phyloP scores from a whole-genome alignment of 2,888 invertebrate genomes.

The Macrophya annulata region DNA sequence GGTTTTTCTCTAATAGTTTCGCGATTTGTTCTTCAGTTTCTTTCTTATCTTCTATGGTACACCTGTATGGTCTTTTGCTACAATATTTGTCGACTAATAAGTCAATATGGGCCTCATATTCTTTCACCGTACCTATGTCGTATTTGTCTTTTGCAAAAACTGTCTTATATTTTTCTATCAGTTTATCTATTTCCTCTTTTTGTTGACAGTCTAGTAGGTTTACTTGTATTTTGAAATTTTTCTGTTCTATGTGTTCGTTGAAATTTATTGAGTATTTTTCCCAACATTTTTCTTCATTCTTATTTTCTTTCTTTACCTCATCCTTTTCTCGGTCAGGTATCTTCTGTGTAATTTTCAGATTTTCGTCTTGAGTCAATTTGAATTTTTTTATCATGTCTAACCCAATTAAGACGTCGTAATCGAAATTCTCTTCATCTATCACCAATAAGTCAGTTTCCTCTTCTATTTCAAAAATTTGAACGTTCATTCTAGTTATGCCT shows the following conservation, averaged over 20 bases:
- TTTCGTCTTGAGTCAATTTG: slow-evolving; percentile 59
- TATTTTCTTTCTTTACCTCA: background rate
- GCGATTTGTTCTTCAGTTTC: slow-evolving; percentile 58
- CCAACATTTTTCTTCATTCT: background rate
- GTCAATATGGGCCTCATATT: slow-evolving; percentile 57
- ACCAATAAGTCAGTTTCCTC: slow-evolving; percentile 60
- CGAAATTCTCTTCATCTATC: slow-evolving; percentile 61
- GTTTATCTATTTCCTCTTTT: slow-evolving; percentile 44
- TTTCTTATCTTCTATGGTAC: slow-evolving; percentile 57
- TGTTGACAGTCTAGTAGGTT: slow-evolving; percentile 6
- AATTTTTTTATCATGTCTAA: slow-evolving; percentile 61
- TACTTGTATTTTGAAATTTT: slow-evolving; percentile 43
- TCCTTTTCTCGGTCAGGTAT: slow-evolving; percentile 8
- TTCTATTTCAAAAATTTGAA: slow-evolving; percentile 61
- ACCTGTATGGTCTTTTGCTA: slow-evolving; percentile 59
- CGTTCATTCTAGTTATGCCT: slow-evolving; percentile 60
- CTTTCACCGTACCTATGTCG: slow-evolving; percentile 56
- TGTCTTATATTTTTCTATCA: slow-evolving; percentile 59
- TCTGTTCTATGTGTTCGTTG: slow-evolving; percentile 43
- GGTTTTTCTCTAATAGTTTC: slow-evolving; percentile 51
- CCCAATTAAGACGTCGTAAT: slow-evolving; percentile 63
- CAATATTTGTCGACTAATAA: slow-evolving; percentile 57
- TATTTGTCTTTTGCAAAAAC: slow-evolving; percentile 62
- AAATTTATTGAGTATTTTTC: slow-evolving; percentile 36
- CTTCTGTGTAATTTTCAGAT: slow-evolving; percentile 59